Base-by-base conservation (phyloP, 2,113 vertebrate genomes). In the Oncorhynchus kisutch region DNA sequence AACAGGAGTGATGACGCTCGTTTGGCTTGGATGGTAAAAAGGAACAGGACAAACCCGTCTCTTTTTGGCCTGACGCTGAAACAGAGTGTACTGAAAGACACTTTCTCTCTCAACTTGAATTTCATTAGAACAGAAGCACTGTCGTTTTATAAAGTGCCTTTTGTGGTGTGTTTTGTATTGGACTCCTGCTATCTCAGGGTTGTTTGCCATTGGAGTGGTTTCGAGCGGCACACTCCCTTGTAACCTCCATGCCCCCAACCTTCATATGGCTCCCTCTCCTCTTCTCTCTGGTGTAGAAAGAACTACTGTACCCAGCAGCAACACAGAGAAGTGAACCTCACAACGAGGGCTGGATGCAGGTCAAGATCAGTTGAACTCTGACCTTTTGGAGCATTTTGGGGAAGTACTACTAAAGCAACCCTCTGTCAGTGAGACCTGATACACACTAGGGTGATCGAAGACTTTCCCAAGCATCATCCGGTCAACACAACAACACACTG, bases 151-250 rank as follows among this genome's bases (percentile, higher is more conserved):
- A 94, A 95, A 95, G 94, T 95, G 94, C 94, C 94, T 95, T 95
- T 95, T 90, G 93, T 95, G 95, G 94, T 96, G 94, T 96, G 94
- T 79, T 93, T 94, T 95, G 87, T 94, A 94, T 95, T 93, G 92
- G 95, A 96, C 94, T 94, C 95, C 96, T 95, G 94, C 94, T 94
- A 95, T 95, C 97, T 98, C 97, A 98, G 97, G 97, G 96, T 96
- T 93, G 93, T 94, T 93, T 92, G 90, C 91, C 91, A 88, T 92
- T 91, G 54, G 81, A 89, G 88, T 85, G 83, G 86, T 89, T 82
- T 79, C 71, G 84, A 81, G 86, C 87, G 83, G 83, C 80, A 54
- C 77, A 72, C 77, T 79, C 81, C 82, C 83, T 68, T 12, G 20
- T 71, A 67, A 24, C 72, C 72, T 49, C 77, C 49, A 34, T 64